Conservation (phyloP, 2,797 vertebrate genomes). For the Psittacula echo region DNA sequence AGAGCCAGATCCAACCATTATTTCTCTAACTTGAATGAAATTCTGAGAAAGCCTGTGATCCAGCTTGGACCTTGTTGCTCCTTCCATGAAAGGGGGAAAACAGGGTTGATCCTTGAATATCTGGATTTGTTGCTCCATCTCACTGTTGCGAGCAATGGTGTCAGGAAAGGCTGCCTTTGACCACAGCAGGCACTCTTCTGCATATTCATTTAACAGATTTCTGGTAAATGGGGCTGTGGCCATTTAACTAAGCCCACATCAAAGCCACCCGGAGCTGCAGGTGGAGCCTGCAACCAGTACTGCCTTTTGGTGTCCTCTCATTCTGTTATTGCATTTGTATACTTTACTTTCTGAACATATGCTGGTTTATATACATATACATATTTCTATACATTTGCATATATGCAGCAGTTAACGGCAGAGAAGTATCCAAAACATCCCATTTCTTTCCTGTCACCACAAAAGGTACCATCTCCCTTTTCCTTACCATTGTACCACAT, state of each 20-base stretch:
- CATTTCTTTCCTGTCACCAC: neutral
- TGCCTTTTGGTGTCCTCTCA: neutral
- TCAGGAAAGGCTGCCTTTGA: neutral
- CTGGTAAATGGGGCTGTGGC: neutral
- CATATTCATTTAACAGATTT: neutral
- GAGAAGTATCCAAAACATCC: neutral
- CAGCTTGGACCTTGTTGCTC: neutral
- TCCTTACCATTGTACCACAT: neutral
- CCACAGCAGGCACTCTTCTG: neutral
- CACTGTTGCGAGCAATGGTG: fast-evolving
- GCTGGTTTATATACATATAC: neutral
- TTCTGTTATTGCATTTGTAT: neutral
- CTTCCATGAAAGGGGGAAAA: neutral
- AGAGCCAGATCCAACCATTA: neutral
- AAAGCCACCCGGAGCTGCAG: neutral
- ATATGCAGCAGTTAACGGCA: neutral
- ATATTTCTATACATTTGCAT: neutral
- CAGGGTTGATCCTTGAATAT: neutral
- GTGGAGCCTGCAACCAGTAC: neutral
- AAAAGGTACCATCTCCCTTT: neutral
- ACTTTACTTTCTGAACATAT: neutral
- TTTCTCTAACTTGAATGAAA: neutral
- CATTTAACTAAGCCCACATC: neutral
- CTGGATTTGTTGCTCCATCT: neutral
- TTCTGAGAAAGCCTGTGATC: neutral